Percentiles rank a stretch among this genome's conserved stretches.
Conservation (phyloP, 2,888 invertebrate species). For the Onthophagus sagittarius region DNA sequence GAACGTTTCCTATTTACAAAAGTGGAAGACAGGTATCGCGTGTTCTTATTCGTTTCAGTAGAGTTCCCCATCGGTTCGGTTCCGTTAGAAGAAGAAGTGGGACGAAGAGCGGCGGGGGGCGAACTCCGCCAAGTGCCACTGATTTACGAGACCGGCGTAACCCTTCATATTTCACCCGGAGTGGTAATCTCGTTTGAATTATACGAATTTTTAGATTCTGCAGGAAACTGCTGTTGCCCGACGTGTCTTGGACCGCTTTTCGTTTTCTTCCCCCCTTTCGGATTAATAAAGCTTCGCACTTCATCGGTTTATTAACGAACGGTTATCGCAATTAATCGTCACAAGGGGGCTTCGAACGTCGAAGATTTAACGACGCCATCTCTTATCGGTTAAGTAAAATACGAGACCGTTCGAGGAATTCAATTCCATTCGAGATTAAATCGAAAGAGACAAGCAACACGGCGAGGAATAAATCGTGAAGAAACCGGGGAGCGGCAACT, state of each 20-base stretch:
- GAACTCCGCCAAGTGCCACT: conserved; percentile 9
- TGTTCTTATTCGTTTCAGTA: conserved; percentile 16
- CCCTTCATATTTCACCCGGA: conserved; percentile 24
- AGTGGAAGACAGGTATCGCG: conserved; percentile 6
- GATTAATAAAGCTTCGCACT: conserved; percentile 13
- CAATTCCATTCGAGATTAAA: background rate
- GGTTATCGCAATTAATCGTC: background rate
- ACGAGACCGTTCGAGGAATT: background rate
- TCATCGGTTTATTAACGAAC: background rate
- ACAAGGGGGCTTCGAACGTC: background rate
- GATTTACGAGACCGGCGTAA: conserved; percentile 21
- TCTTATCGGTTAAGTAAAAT: conserved; percentile 10
- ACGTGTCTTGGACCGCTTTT: background rate
- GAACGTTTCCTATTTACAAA: background rate
- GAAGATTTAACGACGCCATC: background rate
- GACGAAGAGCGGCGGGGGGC: background rate
- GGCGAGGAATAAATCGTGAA: background rate
- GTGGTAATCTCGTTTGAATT: conserved; percentile 24
- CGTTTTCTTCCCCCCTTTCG: conserved; percentile 6
- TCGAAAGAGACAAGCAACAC: background rate
- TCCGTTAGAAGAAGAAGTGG: background rate
- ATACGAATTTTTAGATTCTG: conserved; percentile 25
- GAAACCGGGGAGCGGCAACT: background rate
- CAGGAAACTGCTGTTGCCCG: conserved; percentile 15
- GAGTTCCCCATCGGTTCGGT: background rate